Conservation (phyloP, 2,797 vertebrate genomes). For the Furcifer pardalis region DNA sequence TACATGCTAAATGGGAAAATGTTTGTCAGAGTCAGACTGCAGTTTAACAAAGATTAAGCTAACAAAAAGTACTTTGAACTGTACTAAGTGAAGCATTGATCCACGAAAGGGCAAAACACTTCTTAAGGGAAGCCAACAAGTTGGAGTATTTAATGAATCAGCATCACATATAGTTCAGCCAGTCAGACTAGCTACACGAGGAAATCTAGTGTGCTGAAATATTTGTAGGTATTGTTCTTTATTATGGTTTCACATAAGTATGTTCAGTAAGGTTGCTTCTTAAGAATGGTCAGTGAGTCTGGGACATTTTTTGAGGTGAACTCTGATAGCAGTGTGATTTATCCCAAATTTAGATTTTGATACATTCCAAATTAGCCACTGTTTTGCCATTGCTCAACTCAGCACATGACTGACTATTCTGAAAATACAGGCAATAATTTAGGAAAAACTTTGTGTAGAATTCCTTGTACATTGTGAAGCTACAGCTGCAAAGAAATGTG, state of each 20-base stretch:
- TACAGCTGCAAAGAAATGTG: constrained; percentile 31
- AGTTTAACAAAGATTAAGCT: constrained; percentile 23
- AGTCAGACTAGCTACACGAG: constrained; percentile 17
- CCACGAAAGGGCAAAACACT: constrained; percentile 65
- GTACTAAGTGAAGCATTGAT: constrained; percentile 60
- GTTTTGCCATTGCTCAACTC: constrained; percentile 45
- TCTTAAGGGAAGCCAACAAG: constrained; percentile 53
- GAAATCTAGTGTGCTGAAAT: background rate
- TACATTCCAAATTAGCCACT: constrained; percentile 63
- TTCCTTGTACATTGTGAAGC: constrained; percentile 40
- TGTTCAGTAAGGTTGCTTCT: background rate
- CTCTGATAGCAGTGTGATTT: background rate
- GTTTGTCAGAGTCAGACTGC: constrained; percentile 16
- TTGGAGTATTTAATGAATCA: constrained; percentile 38
- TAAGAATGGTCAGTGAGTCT: constrained; percentile 7
- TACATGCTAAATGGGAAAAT: constrained; percentile 42
- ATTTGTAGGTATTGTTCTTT: constrained; percentile 31
- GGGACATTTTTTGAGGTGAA: constrained; percentile 16
- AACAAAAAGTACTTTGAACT: constrained; percentile 61
- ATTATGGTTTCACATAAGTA: background rate
- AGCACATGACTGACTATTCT: background rate
- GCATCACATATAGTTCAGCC: constrained; percentile 46
- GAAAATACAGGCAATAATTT: constrained; percentile 68
- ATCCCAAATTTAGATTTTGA: constrained; percentile 28
- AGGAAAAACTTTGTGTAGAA: constrained; percentile 26